Base-by-base conservation (phyloP, 1,140 invertebrate genomes). In the Drosophila bocki region DNA sequence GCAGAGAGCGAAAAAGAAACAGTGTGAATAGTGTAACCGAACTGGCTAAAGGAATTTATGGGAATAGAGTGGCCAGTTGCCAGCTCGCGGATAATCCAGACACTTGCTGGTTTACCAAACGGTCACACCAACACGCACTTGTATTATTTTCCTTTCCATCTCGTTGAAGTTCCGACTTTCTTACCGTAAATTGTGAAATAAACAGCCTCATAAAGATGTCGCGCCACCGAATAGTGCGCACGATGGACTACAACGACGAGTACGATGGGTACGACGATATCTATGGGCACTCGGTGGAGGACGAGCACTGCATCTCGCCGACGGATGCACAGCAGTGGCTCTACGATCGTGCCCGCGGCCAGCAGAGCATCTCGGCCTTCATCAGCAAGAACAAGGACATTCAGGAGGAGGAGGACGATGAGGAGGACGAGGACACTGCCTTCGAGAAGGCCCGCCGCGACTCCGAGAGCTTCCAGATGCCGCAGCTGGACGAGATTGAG, bases 221-320 rank as follows among this genome's bases (percentile, higher is more conserved):
- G 65, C 95, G 96, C 17, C 96, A 97, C 92, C 94, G 96, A 67
- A 96, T 96, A 92, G 94, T 97, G 47, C 94, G 96, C 61, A 95
- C 95, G 70, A 95, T 96, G 94, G 95, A 95, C 84, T 96, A 96
- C 93, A 95, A 95, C 12, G 96, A 97, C 82, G 98, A 98, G 91
- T 98, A 97, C 93, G 97, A 98, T 86, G 96, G 95, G 51, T 98
- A 97, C 91, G 97, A 98, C 86, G 97, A 98, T 94, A 95, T 97
- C 65, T 98, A 98, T 93, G 97, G 97, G 3, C 97, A 98, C 93
- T 98, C 98, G 19, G 95, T 98, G 26, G 98, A 99, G 93, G 85
- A 88, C 17, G 85, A 88, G 15, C 67, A 78, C 91, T 96, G 96
- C 91, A 95, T 98, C 65, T 99, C 98, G 29, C 98, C 98, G 7